These are phyloP conservation scores for Branchinecta lynchi DNA, from an alignment of 1,140 invertebrate species.

Conservation along the genomic window DNA sequence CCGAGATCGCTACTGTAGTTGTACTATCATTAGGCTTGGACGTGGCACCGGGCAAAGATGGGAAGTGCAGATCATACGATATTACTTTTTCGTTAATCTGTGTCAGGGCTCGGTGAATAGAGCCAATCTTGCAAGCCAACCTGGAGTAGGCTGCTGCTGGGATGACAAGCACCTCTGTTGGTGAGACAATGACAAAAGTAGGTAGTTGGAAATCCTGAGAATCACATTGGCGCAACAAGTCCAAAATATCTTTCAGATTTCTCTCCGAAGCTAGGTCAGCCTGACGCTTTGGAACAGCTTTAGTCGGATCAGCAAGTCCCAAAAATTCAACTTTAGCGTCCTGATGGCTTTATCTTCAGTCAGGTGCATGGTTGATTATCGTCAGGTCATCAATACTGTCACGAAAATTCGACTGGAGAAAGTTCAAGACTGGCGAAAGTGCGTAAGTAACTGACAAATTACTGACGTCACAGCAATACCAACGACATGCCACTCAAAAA, in stretches of 20 bases:
- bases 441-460: neutral
- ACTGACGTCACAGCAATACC: neutral
- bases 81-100: neutral
- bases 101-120: neutral
- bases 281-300: neutral
- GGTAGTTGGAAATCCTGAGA: neutral
- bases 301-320: neutral
- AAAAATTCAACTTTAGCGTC: neutral
- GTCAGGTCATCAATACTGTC: neutral
- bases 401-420: slow-evolving; percentile 7
- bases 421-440: neutral
- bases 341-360: neutral
- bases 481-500: neutral
- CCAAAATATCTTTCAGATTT: slow-evolving; percentile 7
- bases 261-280: neutral
- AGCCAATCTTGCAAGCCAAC: neutral
- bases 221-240: slow-evolving; percentile 4
- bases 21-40: neutral
- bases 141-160: neutral
- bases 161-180: neutral
- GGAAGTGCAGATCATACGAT: neutral
- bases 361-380: neutral
- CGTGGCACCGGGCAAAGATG: neutral
- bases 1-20: neutral
- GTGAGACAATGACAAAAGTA: neutral